Base-by-base conservation (phyloP, 2,888 invertebrate genomes). In the Phlogophora meticulosa region DNA sequence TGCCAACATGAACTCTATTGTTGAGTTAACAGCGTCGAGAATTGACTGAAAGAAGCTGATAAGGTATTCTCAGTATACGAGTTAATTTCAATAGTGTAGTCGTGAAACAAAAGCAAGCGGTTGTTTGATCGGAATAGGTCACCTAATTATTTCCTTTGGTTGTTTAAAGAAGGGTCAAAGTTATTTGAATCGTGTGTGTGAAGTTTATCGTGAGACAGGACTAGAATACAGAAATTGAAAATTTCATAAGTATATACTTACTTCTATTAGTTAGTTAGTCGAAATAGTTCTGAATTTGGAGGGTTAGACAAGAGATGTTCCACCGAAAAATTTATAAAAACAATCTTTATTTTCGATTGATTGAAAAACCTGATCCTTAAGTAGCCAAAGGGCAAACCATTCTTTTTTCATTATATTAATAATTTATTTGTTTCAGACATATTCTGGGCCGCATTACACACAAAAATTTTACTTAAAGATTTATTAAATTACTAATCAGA, bases 61-160 rank as follows among this genome's bases (percentile, higher is more conserved):
- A 58, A 48, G 42, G 24, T 7, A 53, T 38, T 48, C 46, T 43
- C 20, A 40, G 46, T 66, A 53, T 59, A 48, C 46, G 67, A 58
- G 67, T 52, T 22, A 64, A 46, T 36, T 67, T 38, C 36, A 42
- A 73, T 48, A 46, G 38, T 58, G 38, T 51, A 34, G 28, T 24
- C 43, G 40, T 61, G 17, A 3, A 67, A 55, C 53, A 67, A 67
- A 51, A 51, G 56, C 13, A 15, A 36, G 38, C 9, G 10, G 45
- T 45, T 22, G 45, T 45, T 22, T 7, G 1, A 3, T n/a, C 15
- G 7, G 28, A 64, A 52, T 55, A 10, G 52, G 43, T 43, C 13
- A 34, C 36, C 24, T 10, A 36, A 22, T 49, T 42, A 36, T 22
- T 49, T 24, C 15, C 2, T 13, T 34, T 36, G 24, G 13, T 22